phyloP scores from a whole-genome alignment of 2,113 vertebrate genomes.

The Muntiacus muntjak region DNA sequence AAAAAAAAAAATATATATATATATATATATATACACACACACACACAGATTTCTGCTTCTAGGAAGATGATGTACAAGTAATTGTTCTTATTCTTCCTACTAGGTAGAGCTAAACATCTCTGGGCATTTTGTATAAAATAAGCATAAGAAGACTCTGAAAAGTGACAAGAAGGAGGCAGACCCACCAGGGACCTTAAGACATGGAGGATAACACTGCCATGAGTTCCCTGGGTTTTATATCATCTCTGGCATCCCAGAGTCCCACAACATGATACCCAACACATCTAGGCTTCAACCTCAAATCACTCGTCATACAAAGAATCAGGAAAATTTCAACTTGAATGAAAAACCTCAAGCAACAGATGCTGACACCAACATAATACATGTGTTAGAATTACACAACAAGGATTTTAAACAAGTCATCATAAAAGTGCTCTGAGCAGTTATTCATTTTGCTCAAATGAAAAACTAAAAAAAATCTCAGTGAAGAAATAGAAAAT shows the following conservation, averaged over 20 bases:
- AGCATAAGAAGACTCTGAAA: neutral
- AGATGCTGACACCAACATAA: neutral
- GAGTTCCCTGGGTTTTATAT: neutral
- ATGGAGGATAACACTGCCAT: neutral
- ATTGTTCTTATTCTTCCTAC: neutral
- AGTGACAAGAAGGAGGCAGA: neutral
- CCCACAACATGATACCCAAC: neutral
- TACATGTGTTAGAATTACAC: neutral
- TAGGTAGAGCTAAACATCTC: neutral
- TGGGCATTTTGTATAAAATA: neutral
- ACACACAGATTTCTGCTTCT: neutral
- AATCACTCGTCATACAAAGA: neutral
- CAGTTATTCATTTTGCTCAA: neutral
- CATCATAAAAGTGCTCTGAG: neutral
- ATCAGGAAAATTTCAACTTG: neutral
- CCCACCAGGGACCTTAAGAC: neutral
- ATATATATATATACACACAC: neutral
- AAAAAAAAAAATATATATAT: neutral
- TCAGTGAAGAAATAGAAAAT: neutral
- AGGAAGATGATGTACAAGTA: neutral
- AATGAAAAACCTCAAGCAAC: neutral
- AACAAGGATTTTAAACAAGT: neutral
- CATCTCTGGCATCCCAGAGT: neutral
- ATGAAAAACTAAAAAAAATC: neutral
- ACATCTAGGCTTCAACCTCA: neutral